These are phyloP conservation scores for Campodea augens DNA, from an alignment of 1,140 invertebrate species.

Conservation along the genomic window DNA sequence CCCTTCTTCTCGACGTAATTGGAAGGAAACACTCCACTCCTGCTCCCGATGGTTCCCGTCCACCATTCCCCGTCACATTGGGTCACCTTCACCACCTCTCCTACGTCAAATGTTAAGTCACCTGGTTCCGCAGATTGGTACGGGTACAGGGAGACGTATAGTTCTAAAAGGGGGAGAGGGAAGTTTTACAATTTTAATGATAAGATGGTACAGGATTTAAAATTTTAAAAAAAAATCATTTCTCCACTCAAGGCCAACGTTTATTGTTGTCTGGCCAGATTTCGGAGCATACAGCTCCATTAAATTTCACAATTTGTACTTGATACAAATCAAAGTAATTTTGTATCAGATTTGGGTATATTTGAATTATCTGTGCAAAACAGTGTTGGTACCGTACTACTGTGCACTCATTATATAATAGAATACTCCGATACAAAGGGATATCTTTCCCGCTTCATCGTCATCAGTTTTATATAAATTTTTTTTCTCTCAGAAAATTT, in stretches of 20 bases:
- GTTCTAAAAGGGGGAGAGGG: constrained; percentile 40
- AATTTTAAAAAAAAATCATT: constrained; percentile 1
- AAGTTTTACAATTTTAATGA: neutral
- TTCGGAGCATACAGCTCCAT: too few relatives aligned
- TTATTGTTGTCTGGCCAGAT: too few relatives aligned
- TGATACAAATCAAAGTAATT: neutral
- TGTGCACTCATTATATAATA: too few relatives aligned
- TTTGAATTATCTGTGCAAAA: constrained; percentile 12
- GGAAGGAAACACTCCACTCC: constrained; percentile 83
- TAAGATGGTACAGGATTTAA: neutral
- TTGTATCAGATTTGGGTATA: neutral
- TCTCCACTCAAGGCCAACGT: too few relatives aligned
- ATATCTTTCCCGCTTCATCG: too few relatives aligned
- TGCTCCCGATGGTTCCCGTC: constrained; percentile 73
- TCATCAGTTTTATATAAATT: too few relatives aligned
- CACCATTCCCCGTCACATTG: constrained; percentile 95
- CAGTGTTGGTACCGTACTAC: too few relatives aligned
- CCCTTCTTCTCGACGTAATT: constrained; percentile 63
- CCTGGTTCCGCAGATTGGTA: constrained; percentile 73
- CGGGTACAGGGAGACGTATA: constrained; percentile 65
- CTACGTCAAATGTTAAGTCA: constrained; percentile 77
- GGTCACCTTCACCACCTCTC: constrained; percentile 69
- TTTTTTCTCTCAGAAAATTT: too few relatives aligned
- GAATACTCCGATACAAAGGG: too few relatives aligned
- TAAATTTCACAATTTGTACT: neutral